Base-by-base conservation (phyloP, 2,797 vertebrate species). In the Nasua narica region DNA sequence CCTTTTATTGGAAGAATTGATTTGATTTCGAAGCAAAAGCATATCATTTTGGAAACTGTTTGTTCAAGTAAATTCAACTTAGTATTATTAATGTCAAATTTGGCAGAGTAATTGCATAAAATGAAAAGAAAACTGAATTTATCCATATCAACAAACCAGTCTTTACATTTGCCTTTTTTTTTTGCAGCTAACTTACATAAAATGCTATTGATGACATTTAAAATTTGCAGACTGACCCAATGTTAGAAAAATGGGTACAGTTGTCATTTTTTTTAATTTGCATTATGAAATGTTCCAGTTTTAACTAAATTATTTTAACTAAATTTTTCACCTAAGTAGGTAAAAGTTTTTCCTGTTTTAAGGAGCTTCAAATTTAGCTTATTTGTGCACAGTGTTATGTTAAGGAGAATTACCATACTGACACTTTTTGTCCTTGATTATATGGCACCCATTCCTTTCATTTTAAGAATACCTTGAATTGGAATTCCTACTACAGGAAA, bases 381-480 rank as follows among this genome's bases (percentile, higher is more conserved):
- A 2, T 76, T 89, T 27, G 13, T 40, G 40, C 32, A 18, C 27
- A 62, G 9, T 72, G 35, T 95, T 52, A 46, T 48, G 32, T 52
- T 40, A 87, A 76, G 23, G 46, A 69, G n/a, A 50, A 82, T 56
- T 27, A 18, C 90, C 40, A 50, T 43, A 50, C 35, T 56, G 27
- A 32, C 16, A 27, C 32, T 11, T 60, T 95, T 89, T 78, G 37
- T 72, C 83, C 78, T 77, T 16, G 50, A 58, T 90, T 79, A 78
- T 78, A 48, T 74, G 13, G 7, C 40, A 70, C 1, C 29, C 60
- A 67, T 93, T 87, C 18, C 18, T 89, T 97, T 95, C 46, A 43
- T 90, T 93, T 96, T 48, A 85, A 87, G 23, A 85, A 85, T 79
- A 76, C 62, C 25, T 92, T 87, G 52, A 83, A 40, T 62, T 94